Evolutionary conservation across 64 coral and sea anemone species (phyloP), one percentile per base, ranked within the genome.

Genomic region (Anthopleura sola): DNA sequence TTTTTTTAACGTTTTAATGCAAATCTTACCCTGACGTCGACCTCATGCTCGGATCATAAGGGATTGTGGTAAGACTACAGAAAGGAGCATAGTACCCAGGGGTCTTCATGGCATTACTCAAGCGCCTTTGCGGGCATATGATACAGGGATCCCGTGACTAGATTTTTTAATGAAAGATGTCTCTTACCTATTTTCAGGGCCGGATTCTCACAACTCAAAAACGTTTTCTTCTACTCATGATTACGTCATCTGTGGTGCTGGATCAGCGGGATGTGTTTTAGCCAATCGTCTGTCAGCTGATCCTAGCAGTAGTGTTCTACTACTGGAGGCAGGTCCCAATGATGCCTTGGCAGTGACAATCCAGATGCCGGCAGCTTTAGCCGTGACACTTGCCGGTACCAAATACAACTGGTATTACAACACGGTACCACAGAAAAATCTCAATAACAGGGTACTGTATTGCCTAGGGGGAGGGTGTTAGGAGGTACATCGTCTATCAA

Each of bases 391-490:
- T n/a, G n/a, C n/a, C n/a, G n/a, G n/a, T n/a, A 18, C 75, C n/a
- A 98, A 91, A 78, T 97, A 98, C 39, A 98, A 98, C 86, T 98
- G 95, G 95, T 98, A 77, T 91, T 98, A 98, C 86, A 81, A 98
- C n/a, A 93, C 95, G 49, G 95, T 82, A 18, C 95, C 95, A 78
- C 91, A 98, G 50, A 87, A 93, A 50, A 84, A 85, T 57, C 60
- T 98, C 47, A 85, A 98, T 54, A 93, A 93, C 57, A 97, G 90
- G 58, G 58, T 82, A 11, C 87, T 97, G 46, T 97, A 97, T 36
- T 92, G 91, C 50, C 94, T 91, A 83, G 94, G 58, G 94, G 94
- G 50, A 75, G 91, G 36, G 90, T 93, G 15, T 85, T 85, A 79
- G 94, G 94, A 64, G 91, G 94, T 18, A 93, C 94, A 31, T 97